Evolutionary conservation across 2,797 vertebrate genomes (phyloP), one percentile per base, ranked within the genome.

Genomic region (Lithobates pipiens): DNA sequence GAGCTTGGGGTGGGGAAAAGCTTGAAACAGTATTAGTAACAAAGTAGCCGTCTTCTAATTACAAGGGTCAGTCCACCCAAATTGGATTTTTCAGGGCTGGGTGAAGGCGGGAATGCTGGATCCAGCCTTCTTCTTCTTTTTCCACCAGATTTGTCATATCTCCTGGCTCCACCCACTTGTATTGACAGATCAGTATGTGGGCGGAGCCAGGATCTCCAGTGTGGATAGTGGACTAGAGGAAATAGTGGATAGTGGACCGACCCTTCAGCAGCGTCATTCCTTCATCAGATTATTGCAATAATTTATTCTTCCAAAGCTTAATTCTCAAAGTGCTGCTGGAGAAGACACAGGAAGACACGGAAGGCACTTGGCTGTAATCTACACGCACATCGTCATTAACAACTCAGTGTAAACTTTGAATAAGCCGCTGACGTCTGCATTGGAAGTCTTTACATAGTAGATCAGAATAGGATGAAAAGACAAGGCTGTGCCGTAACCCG

Each of bases 1-100:
- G n/a, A 34, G 34, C 34, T 34, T 3, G 34, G 34, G 5, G 0
- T 0, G 3, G 5, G 34, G 34, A 0, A 36, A 36, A 36, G 5
- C 34, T 36, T 5, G 1, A 5, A 0, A 90, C 89, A 90, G 75
- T 88, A 89, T 92, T 92, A 92, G 92, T 92, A 87, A 89, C 90
- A 69, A 39, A 74, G 36, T 16, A 34, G 34, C 44, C 36, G 76
- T 36, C 57, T 67, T 76, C 72, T 5, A 61, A 23, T 23, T 57
- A 3, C 9, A 76, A 67, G 65, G 65, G 65, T 25, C 65, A 67
- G 65, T 11, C 65, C 2, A 29, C 9, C 65, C 25, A 67, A 67
- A 27, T 11, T 10, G 0, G n/a, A 65, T 25, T 25, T 18, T 61
- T 61, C 1, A 1, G 65, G 15, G 15, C 11, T 13, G 65, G 27